Evolutionary conservation across 2,113 vertebrate genomes (phyloP).

Genomic region (Xiphorhynchus elegans): DNA sequence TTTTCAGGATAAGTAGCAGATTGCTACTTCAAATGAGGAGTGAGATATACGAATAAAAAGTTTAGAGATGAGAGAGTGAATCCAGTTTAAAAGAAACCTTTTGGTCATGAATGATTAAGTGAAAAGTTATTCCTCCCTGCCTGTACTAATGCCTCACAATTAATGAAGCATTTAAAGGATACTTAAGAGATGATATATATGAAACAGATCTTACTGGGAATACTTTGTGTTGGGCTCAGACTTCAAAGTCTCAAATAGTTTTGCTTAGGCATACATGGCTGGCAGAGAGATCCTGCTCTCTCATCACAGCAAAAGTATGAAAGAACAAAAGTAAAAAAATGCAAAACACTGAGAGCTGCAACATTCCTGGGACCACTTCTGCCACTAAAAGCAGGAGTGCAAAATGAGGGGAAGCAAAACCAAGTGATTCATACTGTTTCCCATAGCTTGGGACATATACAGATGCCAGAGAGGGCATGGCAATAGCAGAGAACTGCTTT

Average conservation of each 20-base stretch:
- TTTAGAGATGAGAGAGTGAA: slow-evolving; percentile 4
- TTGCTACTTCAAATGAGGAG: slow-evolving; percentile 40
- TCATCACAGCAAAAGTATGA: not conserved
- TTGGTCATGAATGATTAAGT: slow-evolving; percentile 52
- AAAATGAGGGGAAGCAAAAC: not conserved
- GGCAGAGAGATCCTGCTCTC: not conserved
- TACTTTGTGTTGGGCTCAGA: not conserved
- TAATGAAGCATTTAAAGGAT: slow-evolving; percentile 22
- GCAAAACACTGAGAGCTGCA: not conserved
- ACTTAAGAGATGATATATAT: not conserved
- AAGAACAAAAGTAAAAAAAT: not conserved
- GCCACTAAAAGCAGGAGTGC: not conserved
- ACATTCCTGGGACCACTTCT: not conserved
- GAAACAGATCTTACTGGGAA: not conserved
- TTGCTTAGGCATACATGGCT: not conserved
- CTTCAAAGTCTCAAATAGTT: not conserved
- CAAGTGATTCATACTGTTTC: not conserved
- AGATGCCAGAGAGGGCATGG: not conserved
- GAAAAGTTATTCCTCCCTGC: slow-evolving; percentile 21
- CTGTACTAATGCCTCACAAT: slow-evolving; percentile 12
- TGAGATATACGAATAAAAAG: not conserved
- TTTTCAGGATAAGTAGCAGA: slow-evolving; percentile 54
- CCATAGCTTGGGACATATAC: not conserved
- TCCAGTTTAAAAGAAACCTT: slow-evolving; percentile 44
- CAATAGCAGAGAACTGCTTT: not conserved